Conservation (phyloP, 2,888 invertebrate species). For the Noctuana brunneofusca region DNA sequence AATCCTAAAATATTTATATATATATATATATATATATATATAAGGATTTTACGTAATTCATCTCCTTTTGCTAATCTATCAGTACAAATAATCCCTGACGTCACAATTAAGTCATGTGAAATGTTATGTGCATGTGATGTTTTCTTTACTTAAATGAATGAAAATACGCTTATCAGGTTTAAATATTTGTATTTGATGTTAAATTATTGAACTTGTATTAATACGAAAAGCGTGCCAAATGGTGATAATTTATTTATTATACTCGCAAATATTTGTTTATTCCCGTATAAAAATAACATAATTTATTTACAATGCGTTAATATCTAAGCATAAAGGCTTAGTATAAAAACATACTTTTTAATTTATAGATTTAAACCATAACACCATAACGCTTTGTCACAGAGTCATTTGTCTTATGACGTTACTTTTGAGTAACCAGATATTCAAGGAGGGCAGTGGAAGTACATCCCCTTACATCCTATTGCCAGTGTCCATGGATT, state of each 20-base stretch:
- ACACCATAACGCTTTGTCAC: no score
- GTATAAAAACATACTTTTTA: no score
- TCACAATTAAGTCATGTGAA: slow-evolving; percentile 20
- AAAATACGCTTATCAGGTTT: neutral
- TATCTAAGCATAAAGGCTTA: no score
- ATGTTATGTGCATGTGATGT: slow-evolving; percentile 12
- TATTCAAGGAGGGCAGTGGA: no score
- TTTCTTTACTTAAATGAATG: neutral
- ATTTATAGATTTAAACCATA: no score
- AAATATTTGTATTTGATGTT: neutral
- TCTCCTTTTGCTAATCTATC: neutral
- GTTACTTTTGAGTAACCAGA: no score
- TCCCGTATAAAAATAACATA: no score
- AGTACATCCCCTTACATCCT: no score
- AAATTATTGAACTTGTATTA: slow-evolving; percentile 1
- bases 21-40: neutral
- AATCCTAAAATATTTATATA: neutral
- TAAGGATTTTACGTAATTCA: neutral
- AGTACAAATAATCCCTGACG: slow-evolving; percentile 9
- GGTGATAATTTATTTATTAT: neutral
- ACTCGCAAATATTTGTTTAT: neutral
- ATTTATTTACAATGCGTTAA: no score
- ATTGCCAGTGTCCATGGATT: no score
- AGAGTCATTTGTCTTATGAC: no score
- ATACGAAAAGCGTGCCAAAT: slow-evolving; percentile 3